Base-by-base conservation (phyloP, 2,797 vertebrate species). In the Acrocephalus scirpaceus region DNA sequence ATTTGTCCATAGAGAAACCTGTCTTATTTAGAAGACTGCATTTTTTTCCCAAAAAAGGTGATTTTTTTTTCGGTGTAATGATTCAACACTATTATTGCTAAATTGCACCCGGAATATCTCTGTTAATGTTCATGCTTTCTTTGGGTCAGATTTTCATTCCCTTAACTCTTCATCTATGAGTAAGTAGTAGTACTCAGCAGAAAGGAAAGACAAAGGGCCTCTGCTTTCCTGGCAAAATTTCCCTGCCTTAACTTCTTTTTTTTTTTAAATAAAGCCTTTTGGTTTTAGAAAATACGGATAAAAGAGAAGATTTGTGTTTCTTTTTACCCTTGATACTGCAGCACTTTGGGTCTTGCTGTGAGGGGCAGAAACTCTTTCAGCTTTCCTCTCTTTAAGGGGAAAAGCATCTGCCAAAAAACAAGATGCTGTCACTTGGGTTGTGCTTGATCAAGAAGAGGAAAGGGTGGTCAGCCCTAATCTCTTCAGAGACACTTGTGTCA, bases 351-450 rank as follows among this genome's bases (percentile, higher is more conserved):
- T 93, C 89, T 90, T 86, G 61, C 34, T 82, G 19, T 67, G n/a
- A 61, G 48, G 32, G 38, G 50, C 15, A 83, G 67, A 88, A 96
- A 50, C 13, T 81, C 18, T 73, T 91, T 56, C 44, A 60, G 9
- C 27, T 88, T 92, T 67, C 32, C 40, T 66, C 21, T 60, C 30
- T 92, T 94, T 87, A 96, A 70, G 96, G 96, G 16, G 56, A 96
- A 75, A 48, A 16, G 36, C n/a, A 96, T 90, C 91, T 96, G 56
- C 91, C 96, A 70, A 96, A 88, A 84, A 96, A 40, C 47, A 96
- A 4, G 21, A 96, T 76, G 56, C 62, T 84, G 30, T 62, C 70
- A 5, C 69, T 86, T 85, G 54, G 44, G 2, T 82, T 95, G 77
- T 96, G 77, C 29, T 79, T 96, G 86, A 93, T 45, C 4, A 65